These are phyloP conservation scores for Conus betulinus DNA, from an alignment of 1,140 invertebrate genomes.

Conservation along the genomic window DNA sequence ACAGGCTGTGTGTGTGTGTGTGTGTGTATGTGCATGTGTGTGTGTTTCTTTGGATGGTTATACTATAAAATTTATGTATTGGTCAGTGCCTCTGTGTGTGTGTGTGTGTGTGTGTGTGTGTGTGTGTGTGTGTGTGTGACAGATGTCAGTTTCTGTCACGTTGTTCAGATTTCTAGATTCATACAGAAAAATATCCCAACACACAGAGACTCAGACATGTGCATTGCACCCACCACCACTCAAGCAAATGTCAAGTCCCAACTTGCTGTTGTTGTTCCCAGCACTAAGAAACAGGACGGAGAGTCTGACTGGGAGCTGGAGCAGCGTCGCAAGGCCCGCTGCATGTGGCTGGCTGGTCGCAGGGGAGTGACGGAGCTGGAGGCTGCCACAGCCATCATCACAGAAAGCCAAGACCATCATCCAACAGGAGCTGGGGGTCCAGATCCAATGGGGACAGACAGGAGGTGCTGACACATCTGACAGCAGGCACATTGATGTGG, in stretches of 20 bases:
- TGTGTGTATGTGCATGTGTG: too few relatives aligned
- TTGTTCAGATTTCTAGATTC: too few relatives aligned
- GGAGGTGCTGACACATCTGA: neutral
- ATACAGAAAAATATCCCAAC: too few relatives aligned
- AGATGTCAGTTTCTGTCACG: too few relatives aligned
- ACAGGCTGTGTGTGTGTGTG: too few relatives aligned
- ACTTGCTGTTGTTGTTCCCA: conserved; percentile 48
- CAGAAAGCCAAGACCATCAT: conserved; percentile 84
- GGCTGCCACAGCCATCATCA: conserved; percentile 87
- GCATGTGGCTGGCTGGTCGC: conserved; percentile 88
- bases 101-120: too few relatives aligned
- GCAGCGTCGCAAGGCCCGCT: conserved; percentile 79
- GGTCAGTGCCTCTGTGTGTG: too few relatives aligned
- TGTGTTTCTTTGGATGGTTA: too few relatives aligned
- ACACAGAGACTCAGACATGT: too few relatives aligned
- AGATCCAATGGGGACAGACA: conserved; percentile 60
- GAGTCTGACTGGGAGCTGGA: conserved; percentile 83
- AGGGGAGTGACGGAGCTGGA: conserved; percentile 87
- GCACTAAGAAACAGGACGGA: conserved; percentile 84
- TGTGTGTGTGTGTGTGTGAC: too few relatives aligned
- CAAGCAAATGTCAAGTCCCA: neutral
- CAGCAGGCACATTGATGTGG: neutral
- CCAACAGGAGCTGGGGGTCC: conserved; percentile 68
- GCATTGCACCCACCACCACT: too few relatives aligned
- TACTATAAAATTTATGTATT: too few relatives aligned